phyloP scores from a whole-genome alignment of 2,113 vertebrate species.

The Apaloderma vittatum region DNA sequence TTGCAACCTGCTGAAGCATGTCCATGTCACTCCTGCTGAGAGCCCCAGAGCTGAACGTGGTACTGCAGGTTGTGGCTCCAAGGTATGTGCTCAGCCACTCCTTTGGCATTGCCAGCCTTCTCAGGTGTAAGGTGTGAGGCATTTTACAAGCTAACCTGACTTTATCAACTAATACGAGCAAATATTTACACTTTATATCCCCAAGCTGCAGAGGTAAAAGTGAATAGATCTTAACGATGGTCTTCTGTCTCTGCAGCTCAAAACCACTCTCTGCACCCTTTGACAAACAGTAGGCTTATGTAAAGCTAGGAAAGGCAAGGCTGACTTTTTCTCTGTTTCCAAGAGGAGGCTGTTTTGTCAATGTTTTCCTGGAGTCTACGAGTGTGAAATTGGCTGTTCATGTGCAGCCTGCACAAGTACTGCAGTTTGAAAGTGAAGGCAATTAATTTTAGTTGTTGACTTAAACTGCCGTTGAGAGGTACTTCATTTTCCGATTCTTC shows the following conservation, averaged over 20 bases:
- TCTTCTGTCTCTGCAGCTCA: not conserved
- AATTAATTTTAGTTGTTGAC: slow-evolving; percentile 88
- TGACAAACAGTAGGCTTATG: not conserved
- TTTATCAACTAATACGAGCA: rapidly evolving
- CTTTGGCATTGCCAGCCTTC: not conserved
- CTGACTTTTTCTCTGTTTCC: not conserved
- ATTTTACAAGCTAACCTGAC: not conserved
- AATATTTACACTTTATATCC: not conserved
- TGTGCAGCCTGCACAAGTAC: slow-evolving; percentile 44
- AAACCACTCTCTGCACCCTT: not conserved
- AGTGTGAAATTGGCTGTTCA: slow-evolving; percentile 66
- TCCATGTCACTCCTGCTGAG: no score
- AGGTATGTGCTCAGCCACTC: rapidly evolving
- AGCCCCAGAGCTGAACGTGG: no score
- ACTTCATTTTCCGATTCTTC: slow-evolving; percentile 80
- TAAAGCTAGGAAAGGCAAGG: not conserved
- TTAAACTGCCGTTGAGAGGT: slow-evolving; percentile 81
- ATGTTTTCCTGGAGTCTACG: slow-evolving; percentile 33
- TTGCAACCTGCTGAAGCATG: no score
- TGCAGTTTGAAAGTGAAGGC: slow-evolving; percentile 76
- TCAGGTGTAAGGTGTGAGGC: rapidly evolving
- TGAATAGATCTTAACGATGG: not conserved
- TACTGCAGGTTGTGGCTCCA: no score
- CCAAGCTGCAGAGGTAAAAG: not conserved
- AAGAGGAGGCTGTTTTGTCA: slow-evolving; percentile 25